Percentiles rank a stretch among this genome's conserved stretches.
Evolutionary conservation across 2,797 vertebrate genomes (phyloP).

Genomic region (Ispidina lecontei): DNA sequence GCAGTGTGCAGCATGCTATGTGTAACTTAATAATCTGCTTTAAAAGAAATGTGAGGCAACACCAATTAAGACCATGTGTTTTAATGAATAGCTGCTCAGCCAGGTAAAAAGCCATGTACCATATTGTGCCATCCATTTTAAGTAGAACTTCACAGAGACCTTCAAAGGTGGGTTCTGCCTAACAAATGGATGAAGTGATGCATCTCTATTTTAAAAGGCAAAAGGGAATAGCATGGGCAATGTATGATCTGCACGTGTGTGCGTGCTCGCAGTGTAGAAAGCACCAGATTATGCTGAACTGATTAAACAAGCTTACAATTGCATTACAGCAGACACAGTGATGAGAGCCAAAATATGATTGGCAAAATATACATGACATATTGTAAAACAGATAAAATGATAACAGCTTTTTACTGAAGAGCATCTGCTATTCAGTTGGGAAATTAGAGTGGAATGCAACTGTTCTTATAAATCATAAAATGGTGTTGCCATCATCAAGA

Average conservation of each 20-base stretch:
- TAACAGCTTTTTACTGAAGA: constrained; percentile 70
- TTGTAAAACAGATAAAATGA: constrained; percentile 68
- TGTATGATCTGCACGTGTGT: neutral
- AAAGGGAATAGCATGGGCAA: constrained; percentile 22
- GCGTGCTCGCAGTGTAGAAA: neutral
- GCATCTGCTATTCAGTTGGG: constrained; percentile 75
- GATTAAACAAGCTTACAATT: constrained; percentile 51
- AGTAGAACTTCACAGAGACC: neutral
- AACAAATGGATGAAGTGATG: neutral
- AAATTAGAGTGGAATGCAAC: constrained; percentile 68
- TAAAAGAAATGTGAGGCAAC: constrained; percentile 35
- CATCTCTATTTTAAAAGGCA: constrained; percentile 2
- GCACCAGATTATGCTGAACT: constrained; percentile 51
- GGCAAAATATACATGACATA: constrained; percentile 73
- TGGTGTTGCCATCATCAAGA: constrained; percentile 14
- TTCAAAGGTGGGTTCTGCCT: constrained; percentile 1
- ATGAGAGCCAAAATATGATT: constrained; percentile 71
- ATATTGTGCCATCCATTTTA: constrained; percentile 51
- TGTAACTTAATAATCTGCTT: constrained; percentile 37
- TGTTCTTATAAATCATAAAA: constrained; percentile 61
- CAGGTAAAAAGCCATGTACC: neutral
- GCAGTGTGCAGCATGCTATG: accelerated
- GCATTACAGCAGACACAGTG: constrained; percentile 50
- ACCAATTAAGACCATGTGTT: constrained; percentile 32
- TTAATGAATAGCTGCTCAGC: constrained; percentile 40